Evolutionary conservation across 2,113 vertebrate genomes (phyloP).

Genomic region (Lepus americanus): DNA sequence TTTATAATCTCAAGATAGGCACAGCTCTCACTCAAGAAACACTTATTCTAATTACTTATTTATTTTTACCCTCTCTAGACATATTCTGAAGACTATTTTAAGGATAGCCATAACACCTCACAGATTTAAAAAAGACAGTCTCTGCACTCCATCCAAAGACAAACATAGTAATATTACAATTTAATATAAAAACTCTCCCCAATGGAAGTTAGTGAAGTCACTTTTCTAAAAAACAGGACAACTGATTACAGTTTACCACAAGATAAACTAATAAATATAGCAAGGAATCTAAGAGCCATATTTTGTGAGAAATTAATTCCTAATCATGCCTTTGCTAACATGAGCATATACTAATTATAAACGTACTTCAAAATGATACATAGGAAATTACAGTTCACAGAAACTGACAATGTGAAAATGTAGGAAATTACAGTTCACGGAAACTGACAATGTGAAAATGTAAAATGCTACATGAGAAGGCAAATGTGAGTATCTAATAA

Average conservation of each 20-base stretch:
- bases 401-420: conserved; percentile 35
- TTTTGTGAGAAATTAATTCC: conserved; percentile 20
- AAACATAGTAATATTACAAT: not conserved
- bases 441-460: conserved; percentile 35
- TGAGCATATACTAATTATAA: not conserved
- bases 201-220: not conserved
- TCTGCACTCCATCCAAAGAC: conserved; percentile 30
- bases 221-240: not conserved
- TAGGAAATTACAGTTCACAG: not conserved
- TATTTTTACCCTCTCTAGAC: not conserved
- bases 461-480: conserved; percentile 6
- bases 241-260: not conserved
- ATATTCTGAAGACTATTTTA: conserved; percentile 47
- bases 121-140: conserved; percentile 15
- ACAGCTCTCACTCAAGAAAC: conserved; percentile 10
- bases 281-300: not conserved
- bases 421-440: not conserved
- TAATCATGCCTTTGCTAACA: not conserved
- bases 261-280: conserved; percentile 23
- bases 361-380: conserved; percentile 47
- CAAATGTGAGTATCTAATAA: conserved; percentile 15
- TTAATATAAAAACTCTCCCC: conserved; percentile 43
- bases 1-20: conserved; percentile 52
- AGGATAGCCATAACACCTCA: not conserved
- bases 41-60: not conserved